phyloP scores from a whole-genome alignment of 2,113 vertebrate species.

The Leucosticte australis region DNA sequence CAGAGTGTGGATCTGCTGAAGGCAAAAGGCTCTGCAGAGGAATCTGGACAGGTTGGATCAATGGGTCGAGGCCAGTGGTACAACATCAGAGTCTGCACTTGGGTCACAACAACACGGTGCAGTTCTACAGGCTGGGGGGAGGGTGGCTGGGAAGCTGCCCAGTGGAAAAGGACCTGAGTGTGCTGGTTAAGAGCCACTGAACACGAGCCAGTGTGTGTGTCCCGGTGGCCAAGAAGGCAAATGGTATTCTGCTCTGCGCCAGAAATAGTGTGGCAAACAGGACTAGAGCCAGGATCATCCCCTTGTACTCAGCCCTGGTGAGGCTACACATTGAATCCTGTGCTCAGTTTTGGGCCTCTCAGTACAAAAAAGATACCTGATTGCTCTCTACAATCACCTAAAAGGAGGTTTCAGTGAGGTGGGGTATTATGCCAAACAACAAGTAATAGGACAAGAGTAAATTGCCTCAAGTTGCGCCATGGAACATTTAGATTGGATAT shows the following conservation, averaged over 20 bases:
- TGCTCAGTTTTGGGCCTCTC: background rate
- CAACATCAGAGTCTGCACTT: rapidly evolving
- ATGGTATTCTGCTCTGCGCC: background rate
- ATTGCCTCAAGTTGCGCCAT: background rate
- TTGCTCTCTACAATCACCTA: background rate
- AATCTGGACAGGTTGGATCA: background rate
- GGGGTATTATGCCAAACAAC: background rate
- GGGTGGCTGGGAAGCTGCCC: background rate
- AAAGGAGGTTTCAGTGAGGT: background rate
- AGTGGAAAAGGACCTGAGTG: background rate
- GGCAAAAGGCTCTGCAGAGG: background rate
- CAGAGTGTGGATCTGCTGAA: background rate
- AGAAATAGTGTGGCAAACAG: background rate
- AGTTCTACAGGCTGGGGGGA: rapidly evolving
- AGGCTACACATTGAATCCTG: background rate
- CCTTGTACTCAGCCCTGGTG: background rate
- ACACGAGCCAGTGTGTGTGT: rapidly evolving
- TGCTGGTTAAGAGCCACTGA: background rate
- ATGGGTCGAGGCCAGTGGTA: rapidly evolving
- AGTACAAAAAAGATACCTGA: background rate
- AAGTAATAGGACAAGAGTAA: background rate
- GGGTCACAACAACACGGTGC: rapidly evolving
- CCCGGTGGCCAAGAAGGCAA: background rate
- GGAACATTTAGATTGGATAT: background rate
- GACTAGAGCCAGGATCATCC: background rate